These are phyloP conservation scores for Mamestra configurata DNA, from an alignment of 1,140 invertebrate genomes.

Conservation along the genomic window DNA sequence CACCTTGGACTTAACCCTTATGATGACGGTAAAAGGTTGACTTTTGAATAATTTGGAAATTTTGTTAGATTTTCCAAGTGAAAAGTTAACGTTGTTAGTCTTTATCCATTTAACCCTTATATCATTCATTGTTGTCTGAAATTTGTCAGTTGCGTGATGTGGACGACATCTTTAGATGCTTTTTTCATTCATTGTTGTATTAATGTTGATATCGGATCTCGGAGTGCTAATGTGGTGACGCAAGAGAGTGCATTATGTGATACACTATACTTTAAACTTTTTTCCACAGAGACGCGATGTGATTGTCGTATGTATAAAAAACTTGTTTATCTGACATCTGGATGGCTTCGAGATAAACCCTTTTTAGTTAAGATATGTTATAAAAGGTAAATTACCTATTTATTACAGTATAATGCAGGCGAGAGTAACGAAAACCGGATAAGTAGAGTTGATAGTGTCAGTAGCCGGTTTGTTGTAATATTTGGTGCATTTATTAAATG, in stretches of 20 bases:
- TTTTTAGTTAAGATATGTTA: constrained; percentile 30
- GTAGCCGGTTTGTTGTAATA: constrained; percentile 3
- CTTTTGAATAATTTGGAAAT: constrained; percentile 40
- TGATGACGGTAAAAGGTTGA: neutral
- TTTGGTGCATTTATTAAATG: constrained; percentile 14
- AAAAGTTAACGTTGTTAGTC: constrained; percentile 57
- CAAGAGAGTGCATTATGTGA: constrained; percentile 46
- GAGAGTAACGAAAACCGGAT: neutral
- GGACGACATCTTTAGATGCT: constrained; percentile 70
- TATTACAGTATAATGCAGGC: constrained; percentile 1
- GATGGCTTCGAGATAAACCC: constrained; percentile 41
- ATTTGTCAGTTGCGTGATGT: constrained; percentile 82
- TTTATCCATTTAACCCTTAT: constrained; percentile 82
- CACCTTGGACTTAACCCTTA: constrained; percentile 49
- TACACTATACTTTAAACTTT: constrained; percentile 51
- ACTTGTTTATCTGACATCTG: constrained; percentile 48
- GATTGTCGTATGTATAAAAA: constrained; percentile 41
- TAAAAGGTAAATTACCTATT: constrained; percentile 40
- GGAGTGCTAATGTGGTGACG: constrained; percentile 71
- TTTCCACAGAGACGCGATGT: constrained; percentile 14
- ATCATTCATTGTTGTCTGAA: constrained; percentile 82
- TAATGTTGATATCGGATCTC: constrained; percentile 73
- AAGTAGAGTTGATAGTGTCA: neutral
- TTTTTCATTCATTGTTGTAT: constrained; percentile 71
- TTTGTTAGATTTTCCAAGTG: constrained; percentile 37